Base-by-base conservation (phyloP, 1,140 invertebrate genomes). In the Ganaspis sp. region DNA sequence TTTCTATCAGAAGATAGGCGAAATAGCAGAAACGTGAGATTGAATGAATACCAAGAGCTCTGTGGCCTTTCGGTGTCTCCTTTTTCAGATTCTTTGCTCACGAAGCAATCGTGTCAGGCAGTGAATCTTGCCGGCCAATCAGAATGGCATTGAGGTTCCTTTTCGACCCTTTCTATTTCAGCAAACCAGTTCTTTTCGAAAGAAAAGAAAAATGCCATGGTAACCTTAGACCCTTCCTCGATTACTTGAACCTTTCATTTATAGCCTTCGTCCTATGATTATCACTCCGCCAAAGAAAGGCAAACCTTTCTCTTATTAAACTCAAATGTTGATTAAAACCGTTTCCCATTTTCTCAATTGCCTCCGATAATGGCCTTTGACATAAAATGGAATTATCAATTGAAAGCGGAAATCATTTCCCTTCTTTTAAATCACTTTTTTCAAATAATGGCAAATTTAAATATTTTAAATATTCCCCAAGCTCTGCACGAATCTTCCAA, bases 21-120 rank as follows among this genome's bases (percentile, higher is more conserved):
- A 76, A 76, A 79, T 76, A 76, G 74, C 64, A 76, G 72, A 79
- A 75, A 34, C 70, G 72, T 76, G 70, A 79, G 76, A 76, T 69
- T 34, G 71, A 79, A 64, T 64, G 58, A 64, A 64, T 64, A 64
- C 26, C 58, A 64, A 64, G 26, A 64, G 23, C 23, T 17, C 17
- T 8, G 45, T 19, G 45, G 26, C 23, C 26, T 29, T 29, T 29
- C 9, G 21, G 11, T 29, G 54, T 64, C 12, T 64, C 12, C 9
- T 64, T 64, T 64, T 64, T 26, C 12, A 26, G 58, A 64, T 26
- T 64, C 11, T 64, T 64, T 64, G 54, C 54, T 23, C 54, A 64
- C 54, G 54, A 64, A 64, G 54, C 54, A 64, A 64, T 64, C 54
- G 54, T 64, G 54, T 64, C 54, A 64, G 54, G 23, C 54, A 12